Base-by-base conservation (phyloP, 1,140 invertebrate genomes). In the Odontomachus brunneus region DNA sequence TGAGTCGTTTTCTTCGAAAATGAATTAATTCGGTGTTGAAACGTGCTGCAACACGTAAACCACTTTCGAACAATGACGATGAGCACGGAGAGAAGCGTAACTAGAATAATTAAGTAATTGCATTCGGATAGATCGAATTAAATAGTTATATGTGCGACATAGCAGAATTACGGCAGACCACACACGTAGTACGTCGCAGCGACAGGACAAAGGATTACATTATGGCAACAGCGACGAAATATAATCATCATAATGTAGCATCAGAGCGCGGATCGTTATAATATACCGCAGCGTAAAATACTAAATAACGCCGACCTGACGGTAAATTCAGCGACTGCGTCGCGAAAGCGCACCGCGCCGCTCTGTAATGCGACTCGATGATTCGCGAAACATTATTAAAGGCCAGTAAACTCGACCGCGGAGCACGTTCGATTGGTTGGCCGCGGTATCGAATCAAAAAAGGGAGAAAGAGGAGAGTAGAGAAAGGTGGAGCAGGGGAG, bases 301-400 rank as follows among this genome's bases (percentile, higher is more conserved):
- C 44, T 75, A 55, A 69, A 78, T 78, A 78, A 69, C 0, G 2
- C 3, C 12, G 2, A 26, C 57, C 38, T 11, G 38, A 44, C 38
- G 38, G 38, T 7, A 44, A 44, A 44, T 55, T 69, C 33, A 17
- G 17, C 12, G 29, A 78, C 24, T 24, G 33, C 0, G 67, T 19
- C 51, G 51, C 12, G 24, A 67, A 67, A 78, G 29, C 48, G 63
- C 4, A 53, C 26, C 29, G 38, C 63, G 19, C 63, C 55, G 49
- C 17, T 78, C 49, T 29, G 62, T 67, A 78, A 78, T 78, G 63
- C 74, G 22, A 78, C 19, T 69, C 75, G 63, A 78, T 78, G 75
- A 78, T 78, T 78, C 33, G 75, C 17, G 75, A 69, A 78, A 78
- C 75, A 78, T 78, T 67, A 78, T 69, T 78, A 78, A 78, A 78